Evolutionary conservation across 2,797 vertebrate species (phyloP).

Genomic region (Lacerta bilineata): DNA sequence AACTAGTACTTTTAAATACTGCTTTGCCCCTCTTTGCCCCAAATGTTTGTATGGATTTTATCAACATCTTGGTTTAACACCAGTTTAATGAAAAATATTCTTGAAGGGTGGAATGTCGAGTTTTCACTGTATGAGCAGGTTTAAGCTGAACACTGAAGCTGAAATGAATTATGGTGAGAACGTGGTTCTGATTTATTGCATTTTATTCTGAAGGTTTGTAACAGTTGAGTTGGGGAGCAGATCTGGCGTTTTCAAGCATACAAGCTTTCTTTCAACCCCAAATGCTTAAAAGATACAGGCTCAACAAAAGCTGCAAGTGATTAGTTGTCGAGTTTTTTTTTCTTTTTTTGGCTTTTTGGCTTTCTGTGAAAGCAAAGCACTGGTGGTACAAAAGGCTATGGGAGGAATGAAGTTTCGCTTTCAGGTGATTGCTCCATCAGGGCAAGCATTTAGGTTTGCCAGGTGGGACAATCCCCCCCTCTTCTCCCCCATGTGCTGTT

Average conservation of each 20-base stretch:
- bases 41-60: not conserved
- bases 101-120: not conserved
- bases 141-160: not conserved
- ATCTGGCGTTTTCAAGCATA: not conserved
- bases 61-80: not conserved
- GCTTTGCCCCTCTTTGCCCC: not conserved
- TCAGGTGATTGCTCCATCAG: too few species aligned
- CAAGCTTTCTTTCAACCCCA: not conserved
- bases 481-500: too few species aligned
- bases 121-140: not conserved
- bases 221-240: too few species aligned
- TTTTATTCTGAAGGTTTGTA: not conserved
- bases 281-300: not conserved
- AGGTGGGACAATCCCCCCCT: too few species aligned
- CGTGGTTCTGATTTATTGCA: not conserved
- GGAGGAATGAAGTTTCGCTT: too few species aligned
- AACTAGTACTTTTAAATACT: not conserved
- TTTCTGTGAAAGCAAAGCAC: not conserved
- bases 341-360: not conserved
- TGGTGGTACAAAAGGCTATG: too few species aligned
- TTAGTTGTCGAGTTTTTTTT: not conserved
- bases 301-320: not conserved
- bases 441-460: too few species aligned
- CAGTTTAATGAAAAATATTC: slow-evolving; percentile 2
- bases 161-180: not conserved